Evolutionary conservation across 2,113 vertebrate genomes (phyloP), one percentile per base, ranked within the genome.

Genomic region (Toxotes chatareus): DNA sequence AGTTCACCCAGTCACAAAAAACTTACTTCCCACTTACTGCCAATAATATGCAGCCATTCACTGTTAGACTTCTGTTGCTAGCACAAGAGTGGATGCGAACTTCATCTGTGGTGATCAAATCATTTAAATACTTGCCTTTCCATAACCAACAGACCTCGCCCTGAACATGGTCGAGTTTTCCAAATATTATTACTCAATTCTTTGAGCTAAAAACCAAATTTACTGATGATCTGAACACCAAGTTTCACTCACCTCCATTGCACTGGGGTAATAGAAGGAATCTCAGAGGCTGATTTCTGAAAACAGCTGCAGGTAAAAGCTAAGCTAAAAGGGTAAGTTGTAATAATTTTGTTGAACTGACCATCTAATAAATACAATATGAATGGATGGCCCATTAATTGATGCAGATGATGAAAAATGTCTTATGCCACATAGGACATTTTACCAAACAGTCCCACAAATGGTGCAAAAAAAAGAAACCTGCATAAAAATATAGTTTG

Each of bases 381-480:
- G 23, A 53, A 57, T 23, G 7, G 14, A 49, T 0, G 0, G 59
- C 31, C 10, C 11, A 14, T 61, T 44, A 9, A 64, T 34, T 82
- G 73, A 42, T 59, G 60, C 62, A 53, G 63, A n/a, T 53, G 40
- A 11, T 59, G 11, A 36, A 5, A 55, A 36, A 51, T 11, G 0
- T 40, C 4, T 47, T 40, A 13, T 21, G 5, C 71, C 31, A 34
- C 19, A 38, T 10, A 1, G 42, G 44, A 76, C 16, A 62, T 56
- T 44, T 46, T 7, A 32, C 27, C n/a, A 46, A n/a, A 68, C 32
- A 31, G 34, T 38, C 40, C 13, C 32, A 42, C 3, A 79, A 46
- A 67, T 14, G 72, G 57, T 73, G 13, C 42, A 83, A 73, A 85
- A 64, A 64, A 59, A 47, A 14, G 31, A 27, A 27, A 27, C 27